These are phyloP conservation scores for Malurus melanocephalus DNA, from an alignment of 2,113 vertebrate species.

Conservation along the genomic window DNA sequence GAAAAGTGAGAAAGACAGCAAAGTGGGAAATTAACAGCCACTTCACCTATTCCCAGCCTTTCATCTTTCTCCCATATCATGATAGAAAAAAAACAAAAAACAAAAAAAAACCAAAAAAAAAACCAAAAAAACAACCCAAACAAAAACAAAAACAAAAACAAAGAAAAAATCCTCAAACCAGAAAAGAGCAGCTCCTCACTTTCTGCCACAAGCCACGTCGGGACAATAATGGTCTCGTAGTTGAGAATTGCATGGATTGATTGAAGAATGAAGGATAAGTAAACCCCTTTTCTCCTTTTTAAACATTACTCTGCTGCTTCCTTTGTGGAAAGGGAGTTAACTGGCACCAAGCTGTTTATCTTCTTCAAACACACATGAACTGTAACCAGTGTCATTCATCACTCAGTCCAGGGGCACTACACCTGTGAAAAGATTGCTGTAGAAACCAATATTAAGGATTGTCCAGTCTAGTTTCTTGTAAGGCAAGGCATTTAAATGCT, in stretches of 20 bases:
- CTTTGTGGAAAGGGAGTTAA: not conserved
- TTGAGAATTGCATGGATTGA: not conserved
- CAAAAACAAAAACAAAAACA: no score
- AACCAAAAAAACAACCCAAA: no score
- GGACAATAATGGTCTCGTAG: not conserved
- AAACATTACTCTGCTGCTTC: not conserved
- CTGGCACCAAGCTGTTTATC: not conserved
- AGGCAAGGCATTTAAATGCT: not conserved
- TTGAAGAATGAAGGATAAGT: not conserved
- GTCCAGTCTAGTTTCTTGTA: not conserved
- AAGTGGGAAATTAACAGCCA: not conserved
- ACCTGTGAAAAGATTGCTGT: not conserved
- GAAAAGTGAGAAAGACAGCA: not conserved
- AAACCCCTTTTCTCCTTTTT: not conserved
- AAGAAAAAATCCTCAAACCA: not conserved
- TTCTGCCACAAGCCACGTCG: fast-evolving
- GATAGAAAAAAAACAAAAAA: not conserved
- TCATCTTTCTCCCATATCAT: not conserved
- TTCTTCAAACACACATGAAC: not conserved
- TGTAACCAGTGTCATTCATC: not conserved
- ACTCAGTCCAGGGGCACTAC: not conserved
- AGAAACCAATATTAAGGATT: not conserved
- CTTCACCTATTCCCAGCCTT: not conserved
- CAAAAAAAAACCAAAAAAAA: no score
- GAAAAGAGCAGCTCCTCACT: not conserved